A percentile compares a stretch with the other conserved stretches of the same genome.
phyloP scores from a whole-genome alignment of 2,113 vertebrate species.

The Tylochromis polylepis region DNA sequence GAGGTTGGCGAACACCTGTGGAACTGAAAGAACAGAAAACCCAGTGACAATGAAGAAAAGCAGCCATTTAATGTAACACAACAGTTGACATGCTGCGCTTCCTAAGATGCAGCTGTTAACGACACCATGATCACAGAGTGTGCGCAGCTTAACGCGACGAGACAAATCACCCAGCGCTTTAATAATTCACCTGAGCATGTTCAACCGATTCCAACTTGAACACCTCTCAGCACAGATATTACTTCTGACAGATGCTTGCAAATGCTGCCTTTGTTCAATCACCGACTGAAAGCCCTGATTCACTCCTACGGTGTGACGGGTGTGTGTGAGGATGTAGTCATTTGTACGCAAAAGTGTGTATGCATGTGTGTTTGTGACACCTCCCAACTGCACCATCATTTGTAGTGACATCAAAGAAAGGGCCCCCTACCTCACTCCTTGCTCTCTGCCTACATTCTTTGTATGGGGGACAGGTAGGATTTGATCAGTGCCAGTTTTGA shows the following conservation, averaged over 20 bases:
- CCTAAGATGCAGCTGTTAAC: conserved; percentile 32
- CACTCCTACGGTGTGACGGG: conserved; percentile 27
- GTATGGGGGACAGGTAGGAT: conserved; percentile 67
- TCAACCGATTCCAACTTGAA: conserved; percentile 29
- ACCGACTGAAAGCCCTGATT: conserved; percentile 26
- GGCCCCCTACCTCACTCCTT: not conserved
- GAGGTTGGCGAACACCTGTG: conserved; percentile 37
- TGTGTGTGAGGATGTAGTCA: conserved; percentile 23
- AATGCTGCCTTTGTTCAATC: conserved; percentile 61
- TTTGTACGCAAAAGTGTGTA: conserved; percentile 35
- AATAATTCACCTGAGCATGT: conserved; percentile 63
- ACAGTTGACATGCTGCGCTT: conserved; percentile 54
- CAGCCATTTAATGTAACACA: conserved; percentile 56
- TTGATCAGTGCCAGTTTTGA: conserved; percentile 76
- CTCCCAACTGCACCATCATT: conserved; percentile 62
- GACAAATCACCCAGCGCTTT: conserved; percentile 60
- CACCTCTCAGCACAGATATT: conserved; percentile 29
- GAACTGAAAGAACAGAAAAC: conserved; percentile 41
- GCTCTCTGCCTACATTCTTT: conserved; percentile 47
- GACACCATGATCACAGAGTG: conserved; percentile 63
- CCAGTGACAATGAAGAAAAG: conserved; percentile 25
- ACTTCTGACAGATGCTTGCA: conserved; percentile 54
- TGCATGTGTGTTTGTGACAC: conserved; percentile 38
- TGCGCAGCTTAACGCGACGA: conserved; percentile 59
- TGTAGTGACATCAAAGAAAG: conserved; percentile 76